Conservation (phyloP, 2,113 vertebrate species). For the Eptesicus fuscus region DNA sequence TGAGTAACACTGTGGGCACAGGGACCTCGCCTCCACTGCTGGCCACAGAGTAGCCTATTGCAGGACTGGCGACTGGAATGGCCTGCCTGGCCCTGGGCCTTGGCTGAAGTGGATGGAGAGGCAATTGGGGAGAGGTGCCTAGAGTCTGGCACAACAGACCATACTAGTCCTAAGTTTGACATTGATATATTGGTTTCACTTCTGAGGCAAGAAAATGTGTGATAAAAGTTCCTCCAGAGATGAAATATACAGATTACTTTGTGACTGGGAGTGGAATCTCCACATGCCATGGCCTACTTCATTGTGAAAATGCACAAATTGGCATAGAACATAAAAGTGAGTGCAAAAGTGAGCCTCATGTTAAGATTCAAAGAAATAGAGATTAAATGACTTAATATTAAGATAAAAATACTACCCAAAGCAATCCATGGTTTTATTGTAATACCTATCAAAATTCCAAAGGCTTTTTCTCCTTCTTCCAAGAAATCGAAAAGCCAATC, state of each 20-base stretch:
- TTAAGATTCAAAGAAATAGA: slow-evolving; percentile 82
- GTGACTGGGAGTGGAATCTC: slow-evolving; percentile 90
- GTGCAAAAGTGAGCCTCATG: neutral
- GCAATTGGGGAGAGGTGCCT: neutral
- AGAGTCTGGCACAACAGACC: slow-evolving; percentile 50
- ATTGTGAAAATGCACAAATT: slow-evolving; percentile 84
- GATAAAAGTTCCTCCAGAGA: slow-evolving; percentile 86
- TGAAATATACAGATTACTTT: slow-evolving; percentile 90
- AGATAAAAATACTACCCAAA: neutral
- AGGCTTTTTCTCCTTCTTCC: neutral
- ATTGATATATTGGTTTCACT: slow-evolving; percentile 87
- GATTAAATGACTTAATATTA: neutral
- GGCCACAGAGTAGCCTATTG: neutral
- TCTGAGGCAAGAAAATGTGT: slow-evolving; percentile 93
- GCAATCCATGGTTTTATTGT: neutral
- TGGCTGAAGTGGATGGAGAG: neutral
- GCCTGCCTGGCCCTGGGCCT: neutral
- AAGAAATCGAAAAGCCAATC: neutral
- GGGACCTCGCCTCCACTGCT: neutral
- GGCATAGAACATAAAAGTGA: neutral
- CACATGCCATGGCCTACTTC: slow-evolving; percentile 89
- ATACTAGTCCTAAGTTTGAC: slow-evolving; percentile 77
- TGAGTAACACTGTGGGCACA: neutral
- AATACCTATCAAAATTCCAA: neutral
- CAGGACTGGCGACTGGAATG: neutral